Evolutionary conservation across 2,797 vertebrate genomes (phyloP).

Genomic region (Sylvia borin): DNA sequence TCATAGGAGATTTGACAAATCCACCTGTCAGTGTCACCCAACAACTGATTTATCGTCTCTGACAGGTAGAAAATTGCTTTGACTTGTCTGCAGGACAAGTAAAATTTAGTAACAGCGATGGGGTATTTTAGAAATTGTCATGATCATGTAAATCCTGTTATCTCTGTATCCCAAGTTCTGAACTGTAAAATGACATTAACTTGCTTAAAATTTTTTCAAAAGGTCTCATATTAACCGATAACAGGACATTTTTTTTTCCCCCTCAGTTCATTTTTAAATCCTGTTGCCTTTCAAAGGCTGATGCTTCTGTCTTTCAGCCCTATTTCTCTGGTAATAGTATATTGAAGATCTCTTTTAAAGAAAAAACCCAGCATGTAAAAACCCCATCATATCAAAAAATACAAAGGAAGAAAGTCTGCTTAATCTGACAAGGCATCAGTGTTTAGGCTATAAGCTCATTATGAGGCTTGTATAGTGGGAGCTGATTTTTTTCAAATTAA

Average conservation of each 20-base stretch:
- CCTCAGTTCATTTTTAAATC: conserved; percentile 35
- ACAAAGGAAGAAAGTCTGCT: conserved; percentile 11
- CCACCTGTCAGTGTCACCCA: conserved; percentile 19
- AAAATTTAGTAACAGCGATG: conserved; percentile 30
- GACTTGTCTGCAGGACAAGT: conserved; percentile 50
- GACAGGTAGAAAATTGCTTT: conserved; percentile 49
- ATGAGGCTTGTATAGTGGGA: conserved; percentile 10
- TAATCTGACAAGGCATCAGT: conserved; percentile 41
- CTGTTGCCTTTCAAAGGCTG: conserved; percentile 29
- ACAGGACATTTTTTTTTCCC: not conserved
- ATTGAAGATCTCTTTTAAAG: not conserved
- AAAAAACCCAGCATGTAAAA: not conserved
- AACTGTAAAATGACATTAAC: conserved; percentile 37
- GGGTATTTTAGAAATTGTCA: conserved; percentile 30
- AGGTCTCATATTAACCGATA: not conserved
- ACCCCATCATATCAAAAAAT: not conserved
- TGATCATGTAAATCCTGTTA: conserved; percentile 58
- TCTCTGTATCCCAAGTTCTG: conserved; percentile 27
- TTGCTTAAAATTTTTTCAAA: not conserved
- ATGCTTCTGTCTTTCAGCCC: not conserved
- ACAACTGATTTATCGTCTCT: conserved; percentile 51
- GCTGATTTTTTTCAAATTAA: conserved; percentile 52
- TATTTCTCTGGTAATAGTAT: not conserved
- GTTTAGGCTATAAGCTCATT: conserved; percentile 46
- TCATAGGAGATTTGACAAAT: conserved; percentile 35